phyloP scores from a whole-genome alignment of 2,797 vertebrate species.

The Triplophysa bombifrons region DNA sequence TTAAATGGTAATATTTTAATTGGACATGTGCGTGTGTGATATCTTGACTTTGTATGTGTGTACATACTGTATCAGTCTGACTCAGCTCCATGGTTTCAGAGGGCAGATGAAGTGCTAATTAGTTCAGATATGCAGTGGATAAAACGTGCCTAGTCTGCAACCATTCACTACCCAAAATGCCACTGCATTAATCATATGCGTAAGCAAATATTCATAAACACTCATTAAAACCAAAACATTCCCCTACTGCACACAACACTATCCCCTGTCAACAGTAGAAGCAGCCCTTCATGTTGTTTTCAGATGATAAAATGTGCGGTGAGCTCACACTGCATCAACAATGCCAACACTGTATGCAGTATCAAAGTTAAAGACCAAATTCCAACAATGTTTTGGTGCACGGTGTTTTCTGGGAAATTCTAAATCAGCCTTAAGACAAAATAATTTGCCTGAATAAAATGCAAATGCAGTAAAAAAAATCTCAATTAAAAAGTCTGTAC shows the following conservation, averaged over 20 bases:
- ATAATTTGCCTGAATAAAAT: too few relatives aligned
- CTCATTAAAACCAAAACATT: conserved; percentile 41
- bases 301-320: background rate
- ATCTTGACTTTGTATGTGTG: background rate
- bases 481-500: too few relatives aligned
- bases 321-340: background rate
- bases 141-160: conserved; percentile 41
- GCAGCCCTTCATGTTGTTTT: background rate
- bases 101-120: conserved; percentile 46
- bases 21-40: background rate
- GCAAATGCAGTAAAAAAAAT: too few relatives aligned
- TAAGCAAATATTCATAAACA: conserved; percentile 43
- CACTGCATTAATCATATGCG: conserved; percentile 46
- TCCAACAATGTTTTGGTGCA: background rate
- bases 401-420: too few relatives aligned
- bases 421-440: too few relatives aligned
- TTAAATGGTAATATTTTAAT: conserved; percentile 1
- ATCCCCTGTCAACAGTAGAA: conserved; percentile 6
- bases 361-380: background rate
- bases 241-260: conserved; percentile 13
- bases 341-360: background rate
- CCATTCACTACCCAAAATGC: conserved; percentile 40
- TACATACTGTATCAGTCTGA: conserved; percentile 23
- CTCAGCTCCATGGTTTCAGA: conserved; percentile 39
- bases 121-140: conserved; percentile 39